Evolutionary conservation across 2,797 vertebrate species (phyloP).

Genomic region (Loris lydekkerianus): DNA sequence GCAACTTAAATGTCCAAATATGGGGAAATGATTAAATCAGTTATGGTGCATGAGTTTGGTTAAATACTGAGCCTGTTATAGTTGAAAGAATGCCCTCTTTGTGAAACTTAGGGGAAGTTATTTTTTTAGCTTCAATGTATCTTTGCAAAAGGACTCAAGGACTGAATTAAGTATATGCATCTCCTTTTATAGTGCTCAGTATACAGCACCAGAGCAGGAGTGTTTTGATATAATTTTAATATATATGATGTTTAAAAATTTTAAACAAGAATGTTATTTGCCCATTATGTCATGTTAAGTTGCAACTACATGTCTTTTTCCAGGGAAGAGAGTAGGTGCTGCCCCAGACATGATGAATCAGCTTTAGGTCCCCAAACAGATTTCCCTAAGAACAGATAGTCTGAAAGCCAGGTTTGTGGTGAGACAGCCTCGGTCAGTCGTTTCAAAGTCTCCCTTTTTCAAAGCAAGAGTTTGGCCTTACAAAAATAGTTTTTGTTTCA

Average conservation of each 20-base stretch:
- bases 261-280: not conserved
- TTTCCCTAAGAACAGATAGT: not conserved
- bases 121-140: not conserved
- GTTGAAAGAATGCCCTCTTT: not conserved
- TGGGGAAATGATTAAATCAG: not conserved
- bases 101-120: not conserved
- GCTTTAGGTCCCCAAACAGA: not conserved
- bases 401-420: not conserved
- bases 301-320: not conserved
- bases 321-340: not conserved
- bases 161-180: not conserved
- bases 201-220: not conserved
- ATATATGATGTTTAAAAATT: not conserved
- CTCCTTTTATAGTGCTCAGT: not conserved
- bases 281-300: not conserved
- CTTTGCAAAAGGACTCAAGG: slow-evolving; percentile 20
- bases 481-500: not conserved
- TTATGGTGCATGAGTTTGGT: not conserved
- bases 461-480: not conserved
- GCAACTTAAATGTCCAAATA: slow-evolving; percentile 65
- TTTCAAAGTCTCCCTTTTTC: not conserved
- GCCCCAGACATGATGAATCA: not conserved
- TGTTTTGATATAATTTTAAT: not conserved
- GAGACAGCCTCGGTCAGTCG: not conserved
- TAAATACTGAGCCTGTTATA: not conserved